Percentiles rank a stretch among this genome's conserved stretches.
phyloP scores from a whole-genome alignment of 1,140 invertebrate species.

The Choristoneura fumiferana region DNA sequence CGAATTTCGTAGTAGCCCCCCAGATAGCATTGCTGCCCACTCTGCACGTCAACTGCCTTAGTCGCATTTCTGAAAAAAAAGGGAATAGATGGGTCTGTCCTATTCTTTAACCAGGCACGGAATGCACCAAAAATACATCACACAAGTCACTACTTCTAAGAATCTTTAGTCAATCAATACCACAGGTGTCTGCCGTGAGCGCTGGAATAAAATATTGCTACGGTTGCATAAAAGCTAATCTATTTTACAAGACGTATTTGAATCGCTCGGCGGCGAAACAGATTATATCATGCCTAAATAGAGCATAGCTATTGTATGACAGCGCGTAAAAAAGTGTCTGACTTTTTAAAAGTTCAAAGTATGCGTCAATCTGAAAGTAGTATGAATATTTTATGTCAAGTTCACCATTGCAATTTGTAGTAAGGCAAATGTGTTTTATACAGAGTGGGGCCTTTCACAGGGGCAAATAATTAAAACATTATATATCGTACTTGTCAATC shows the following conservation, averaged over 20 bases:
- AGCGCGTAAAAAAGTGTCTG: conserved; percentile 20
- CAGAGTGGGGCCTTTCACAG: no score
- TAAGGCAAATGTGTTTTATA: neutral
- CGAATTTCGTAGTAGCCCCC: no score
- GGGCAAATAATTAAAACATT: no score
- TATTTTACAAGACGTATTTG: conserved; percentile 44
- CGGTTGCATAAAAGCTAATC: conserved; percentile 47
- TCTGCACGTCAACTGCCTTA: no score
- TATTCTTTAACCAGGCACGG: no score
- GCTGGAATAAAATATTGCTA: conserved; percentile 25
- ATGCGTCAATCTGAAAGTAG: conserved; percentile 3
- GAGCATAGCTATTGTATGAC: conserved; percentile 29
- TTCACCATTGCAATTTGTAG: conserved; percentile 8
- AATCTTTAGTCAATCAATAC: no score
- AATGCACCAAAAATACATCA: no score
- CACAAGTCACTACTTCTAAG: no score
- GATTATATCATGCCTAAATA: conserved; percentile 43
- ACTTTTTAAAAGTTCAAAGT: conserved; percentile 15
- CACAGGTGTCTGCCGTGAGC: neutral
- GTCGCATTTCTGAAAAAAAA: no score
- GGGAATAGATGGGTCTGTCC: no score
- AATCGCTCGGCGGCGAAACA: conserved; percentile 33
- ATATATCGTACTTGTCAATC: no score
- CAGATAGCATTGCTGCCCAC: no score
- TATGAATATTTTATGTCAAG: conserved; percentile 15